Base-by-base conservation (phyloP, 2,113 vertebrate species). In the Cynoglossus semilaevis region DNA sequence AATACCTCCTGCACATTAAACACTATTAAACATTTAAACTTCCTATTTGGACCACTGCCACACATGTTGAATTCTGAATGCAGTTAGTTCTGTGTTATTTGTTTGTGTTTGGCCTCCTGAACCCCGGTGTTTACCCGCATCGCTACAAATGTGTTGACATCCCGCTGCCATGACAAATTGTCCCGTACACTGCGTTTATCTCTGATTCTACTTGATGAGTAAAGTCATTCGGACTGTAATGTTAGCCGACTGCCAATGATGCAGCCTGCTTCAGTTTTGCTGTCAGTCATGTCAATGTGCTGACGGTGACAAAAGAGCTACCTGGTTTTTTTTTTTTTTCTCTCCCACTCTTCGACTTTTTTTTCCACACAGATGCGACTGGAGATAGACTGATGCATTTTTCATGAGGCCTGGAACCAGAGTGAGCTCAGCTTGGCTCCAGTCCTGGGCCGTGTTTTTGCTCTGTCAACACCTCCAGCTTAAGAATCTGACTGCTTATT, bases 341-440 rank as follows among this genome's bases (percentile, higher is more conserved):
- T 83, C 58, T 66, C 76, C 58, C 63, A 4, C 38, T 41, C 38
- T 9, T 13, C 38, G 14, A 29, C 22, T 29, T 29, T 29, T 29
- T 29, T 29, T 29, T 29, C 56, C 82, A 67, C 77, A 38, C 58
- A 68, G 75, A 84, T 79, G 72, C 36, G 53, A 72, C 74, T 75
- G 63, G 67, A 86, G 84, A 82, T 85, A 72, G 82, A 82, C 68
- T 76, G 43, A 88, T 87, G 72, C 80, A 87, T 85, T 80, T 84
- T 87, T 84, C 85, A 85, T 87, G 81, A 83, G 81, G 63, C 53
- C 17, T 51, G 15, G 77, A 74, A 79, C 52, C 68, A 62, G 35
- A 76, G 70, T 58, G 72, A 53, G 67, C 67, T 68, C 41, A 15
- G 73, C 80, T 70, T 51, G 74, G 65, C 50, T 69, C 81, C 68